Base-by-base conservation (phyloP, 2,113 vertebrate genomes). In the Charadrius vociferus region DNA sequence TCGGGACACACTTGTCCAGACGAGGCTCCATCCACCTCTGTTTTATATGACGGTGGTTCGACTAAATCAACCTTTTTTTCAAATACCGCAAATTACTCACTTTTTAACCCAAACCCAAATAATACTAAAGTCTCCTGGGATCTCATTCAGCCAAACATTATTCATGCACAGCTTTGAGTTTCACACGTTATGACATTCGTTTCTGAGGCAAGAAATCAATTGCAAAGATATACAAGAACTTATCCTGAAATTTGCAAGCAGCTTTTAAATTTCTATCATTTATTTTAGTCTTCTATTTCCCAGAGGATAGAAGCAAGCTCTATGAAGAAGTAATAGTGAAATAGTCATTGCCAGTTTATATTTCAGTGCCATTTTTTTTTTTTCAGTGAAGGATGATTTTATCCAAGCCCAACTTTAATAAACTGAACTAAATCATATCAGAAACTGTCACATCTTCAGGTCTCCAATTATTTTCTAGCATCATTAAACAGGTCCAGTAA, bases 121-220 rank as follows among this genome's bases (percentile, higher is more conserved):
- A 41, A 93, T 49, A 50, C n/a, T 47, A 15, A 87, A 55, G 11
- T 59, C 61, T 82, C 36, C 43, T 39, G 52, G 41, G 47, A 71
- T 75, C 17, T 81, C 77, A 53, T 66, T 93, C 70, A 87, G 74
- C 21, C 50, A 91, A 66, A 50, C 2, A 1, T 65, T 87, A 53
- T 50, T 79, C 32, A 82, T 18, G 34, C 3, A 0, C 20, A 61
- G 36, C 29, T 90, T 63, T 81, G 56, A 87, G 55, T 71, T 94
- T 91, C 78, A 72, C 8, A 1, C 4, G 3, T 65, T 75, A 59
- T 47, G 37, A 65, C 30, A 81, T 90, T 91, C 74, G 23, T 89
- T 96, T 90, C 49, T 47, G 82, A 82, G 73, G 41, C 56, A 92
- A 90, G 65, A 91, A 85, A 90, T 55, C 77, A 24, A 93, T 78